phyloP scores from a whole-genome alignment of 2,888 invertebrate genomes.

The Rambutsinella grinnellia region DNA sequence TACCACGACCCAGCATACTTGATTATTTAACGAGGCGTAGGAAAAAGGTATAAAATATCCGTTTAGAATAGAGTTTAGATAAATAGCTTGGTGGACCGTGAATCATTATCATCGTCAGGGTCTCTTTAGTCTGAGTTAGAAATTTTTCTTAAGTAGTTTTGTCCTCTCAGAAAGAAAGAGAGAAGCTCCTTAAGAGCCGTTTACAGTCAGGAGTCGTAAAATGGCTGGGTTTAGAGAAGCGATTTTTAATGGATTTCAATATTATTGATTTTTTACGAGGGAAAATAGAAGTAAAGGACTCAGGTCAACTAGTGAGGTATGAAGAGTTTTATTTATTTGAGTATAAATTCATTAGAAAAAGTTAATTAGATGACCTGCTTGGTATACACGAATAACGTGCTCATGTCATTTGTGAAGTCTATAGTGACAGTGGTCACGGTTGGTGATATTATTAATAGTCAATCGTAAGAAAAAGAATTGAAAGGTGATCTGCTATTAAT shows the following conservation, averaged over 20 bases:
- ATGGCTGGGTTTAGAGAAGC: too few relatives aligned
- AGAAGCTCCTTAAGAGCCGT: not conserved
- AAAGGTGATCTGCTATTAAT: too few relatives aligned
- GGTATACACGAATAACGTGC: too few relatives aligned
- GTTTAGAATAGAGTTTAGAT: conserved; percentile 24
- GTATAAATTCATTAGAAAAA: conserved; percentile 6
- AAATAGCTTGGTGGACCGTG: conserved; percentile 43
- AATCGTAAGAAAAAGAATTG: too few relatives aligned
- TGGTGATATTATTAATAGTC: too few relatives aligned
- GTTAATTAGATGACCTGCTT: conserved; percentile 51
- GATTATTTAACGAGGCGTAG: conserved; percentile 48
- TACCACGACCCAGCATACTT: conserved; percentile 22
- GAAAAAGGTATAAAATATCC: not conserved
- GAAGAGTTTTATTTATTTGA: not conserved
- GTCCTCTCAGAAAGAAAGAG: not conserved
- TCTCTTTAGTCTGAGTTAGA: too few relatives aligned
- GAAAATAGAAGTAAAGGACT: conserved; percentile 28
- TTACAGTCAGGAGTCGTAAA: too few relatives aligned
- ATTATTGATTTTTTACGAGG: too few relatives aligned
- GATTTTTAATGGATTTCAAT: too few relatives aligned
- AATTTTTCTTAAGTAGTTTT: too few relatives aligned
- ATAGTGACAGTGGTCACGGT: too few relatives aligned
- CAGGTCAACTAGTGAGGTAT: conserved; percentile 3
- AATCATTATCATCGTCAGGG: conserved; percentile 38
- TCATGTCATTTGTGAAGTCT: too few relatives aligned